phyloP scores from a whole-genome alignment of 2,113 vertebrate genomes.

The Gulo gulo region DNA sequence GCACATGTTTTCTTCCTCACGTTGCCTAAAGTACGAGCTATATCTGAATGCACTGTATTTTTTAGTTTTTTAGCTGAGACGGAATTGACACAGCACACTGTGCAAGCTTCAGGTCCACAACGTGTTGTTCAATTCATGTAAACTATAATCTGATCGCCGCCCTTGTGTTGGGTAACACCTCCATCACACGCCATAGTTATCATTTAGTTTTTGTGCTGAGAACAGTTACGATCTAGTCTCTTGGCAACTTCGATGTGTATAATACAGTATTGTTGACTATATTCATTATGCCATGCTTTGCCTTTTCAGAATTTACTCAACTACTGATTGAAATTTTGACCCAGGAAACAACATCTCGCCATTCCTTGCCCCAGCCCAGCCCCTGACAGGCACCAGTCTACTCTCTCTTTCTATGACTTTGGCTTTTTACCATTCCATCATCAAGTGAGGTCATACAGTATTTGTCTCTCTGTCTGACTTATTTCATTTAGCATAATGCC shows the following conservation, averaged over 20 bases:
- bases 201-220: neutral
- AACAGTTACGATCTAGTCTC: neutral
- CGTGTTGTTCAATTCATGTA: rapidly evolving
- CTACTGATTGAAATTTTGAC: neutral
- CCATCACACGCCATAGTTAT: rapidly evolving
- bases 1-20: rapidly evolving
- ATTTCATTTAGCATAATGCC: neutral
- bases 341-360: neutral
- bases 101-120: neutral
- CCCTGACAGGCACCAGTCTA: rapidly evolving
- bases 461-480: neutral
- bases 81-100: rapidly evolving
- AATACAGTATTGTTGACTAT: rapidly evolving
- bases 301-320: neutral
- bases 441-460: neutral
- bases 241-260: neutral
- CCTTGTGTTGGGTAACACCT: rapidly evolving
- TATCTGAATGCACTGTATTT: neutral
- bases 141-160: rapidly evolving
- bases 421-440: neutral
- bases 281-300: rapidly evolving
- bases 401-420: neutral
- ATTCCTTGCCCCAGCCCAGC: neutral
- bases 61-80: neutral
- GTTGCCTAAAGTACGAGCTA: neutral